phyloP scores from a whole-genome alignment of 2,797 vertebrate genomes.

The Limosa lapponica region DNA sequence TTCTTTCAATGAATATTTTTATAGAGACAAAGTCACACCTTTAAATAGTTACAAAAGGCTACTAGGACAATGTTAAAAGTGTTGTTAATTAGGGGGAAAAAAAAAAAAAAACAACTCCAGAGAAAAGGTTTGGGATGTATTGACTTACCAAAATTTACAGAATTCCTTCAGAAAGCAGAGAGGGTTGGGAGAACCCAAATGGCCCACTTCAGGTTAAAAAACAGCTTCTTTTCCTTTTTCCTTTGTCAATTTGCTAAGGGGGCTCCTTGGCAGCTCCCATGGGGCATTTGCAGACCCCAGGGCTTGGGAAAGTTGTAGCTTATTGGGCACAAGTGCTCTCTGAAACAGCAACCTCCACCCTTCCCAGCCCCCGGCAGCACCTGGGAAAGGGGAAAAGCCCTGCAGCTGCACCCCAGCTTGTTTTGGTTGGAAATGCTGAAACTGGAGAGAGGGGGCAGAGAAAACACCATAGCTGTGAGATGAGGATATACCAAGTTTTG shows the following conservation, averaged over 20 bases:
- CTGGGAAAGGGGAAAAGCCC: neutral
- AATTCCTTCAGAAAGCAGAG: neutral
- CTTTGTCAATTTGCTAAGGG: neutral
- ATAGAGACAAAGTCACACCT: neutral
- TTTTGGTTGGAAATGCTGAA: fast-evolving
- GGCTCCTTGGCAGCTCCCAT: fast-evolving
- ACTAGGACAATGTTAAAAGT: neutral
- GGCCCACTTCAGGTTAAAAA: neutral
- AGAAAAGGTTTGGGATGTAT: neutral
- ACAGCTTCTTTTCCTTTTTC: fast-evolving
- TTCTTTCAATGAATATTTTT: neutral
- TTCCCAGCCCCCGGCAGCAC: neutral
- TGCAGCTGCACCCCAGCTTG: fast-evolving
- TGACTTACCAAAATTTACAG: neutral
- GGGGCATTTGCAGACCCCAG: too few relatives aligned
- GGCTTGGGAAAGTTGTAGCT: neutral
- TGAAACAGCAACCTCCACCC: neutral
- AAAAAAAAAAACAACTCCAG: neutral
- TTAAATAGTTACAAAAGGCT: neutral
- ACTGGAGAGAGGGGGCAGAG: neutral
- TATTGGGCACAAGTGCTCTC: fast-evolving
- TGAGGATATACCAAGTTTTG: fast-evolving
- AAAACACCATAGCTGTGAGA: fast-evolving
- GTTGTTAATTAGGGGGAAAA: neutral
- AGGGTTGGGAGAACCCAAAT: neutral